Evolutionary conservation across 1,140 invertebrate genomes (phyloP).

Genomic region (Polypedilum pembai): DNA sequence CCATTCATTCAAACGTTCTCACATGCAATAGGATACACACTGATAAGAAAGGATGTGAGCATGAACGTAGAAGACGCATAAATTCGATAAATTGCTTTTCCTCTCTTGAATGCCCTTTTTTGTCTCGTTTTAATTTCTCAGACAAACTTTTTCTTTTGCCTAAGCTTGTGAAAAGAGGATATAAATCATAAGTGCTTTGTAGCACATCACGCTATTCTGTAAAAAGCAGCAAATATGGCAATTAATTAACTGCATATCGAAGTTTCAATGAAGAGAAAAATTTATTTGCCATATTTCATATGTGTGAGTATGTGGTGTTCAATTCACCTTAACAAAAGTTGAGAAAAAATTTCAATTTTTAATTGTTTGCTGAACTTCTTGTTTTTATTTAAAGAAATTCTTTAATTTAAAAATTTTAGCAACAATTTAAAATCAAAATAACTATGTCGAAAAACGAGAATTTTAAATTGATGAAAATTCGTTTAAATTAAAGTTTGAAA

Average conservation of each 20-base stretch:
- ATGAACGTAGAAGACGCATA: constrained; percentile 17
- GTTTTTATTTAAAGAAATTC: too few relatives aligned
- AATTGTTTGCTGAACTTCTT: too few relatives aligned
- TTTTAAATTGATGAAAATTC: too few relatives aligned
- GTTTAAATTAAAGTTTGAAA: too few relatives aligned
- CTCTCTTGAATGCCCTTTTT: not conserved
- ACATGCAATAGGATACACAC: not conserved
- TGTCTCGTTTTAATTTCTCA: constrained; percentile 18
- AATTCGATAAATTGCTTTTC: constrained; percentile 19
- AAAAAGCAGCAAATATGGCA: not conserved
- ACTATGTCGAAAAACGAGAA: too few relatives aligned
- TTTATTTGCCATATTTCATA: not conserved
- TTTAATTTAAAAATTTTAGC: too few relatives aligned
- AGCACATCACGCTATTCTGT: constrained; percentile 14
- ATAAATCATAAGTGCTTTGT: constrained; percentile 6
- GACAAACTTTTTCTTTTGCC: constrained; percentile 5
- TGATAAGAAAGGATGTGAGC: constrained; percentile 11
- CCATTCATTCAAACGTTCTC: too few relatives aligned
- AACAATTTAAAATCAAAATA: too few relatives aligned
- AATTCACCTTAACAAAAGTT: too few relatives aligned
- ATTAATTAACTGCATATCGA: not conserved
- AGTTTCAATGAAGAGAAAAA: constrained; percentile 7
- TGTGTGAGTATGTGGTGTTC: not conserved
- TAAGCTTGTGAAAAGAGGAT: not conserved
- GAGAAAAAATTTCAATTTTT: too few relatives aligned